phyloP scores from a whole-genome alignment of 2,888 invertebrate genomes.

The Polia nebulosa region DNA sequence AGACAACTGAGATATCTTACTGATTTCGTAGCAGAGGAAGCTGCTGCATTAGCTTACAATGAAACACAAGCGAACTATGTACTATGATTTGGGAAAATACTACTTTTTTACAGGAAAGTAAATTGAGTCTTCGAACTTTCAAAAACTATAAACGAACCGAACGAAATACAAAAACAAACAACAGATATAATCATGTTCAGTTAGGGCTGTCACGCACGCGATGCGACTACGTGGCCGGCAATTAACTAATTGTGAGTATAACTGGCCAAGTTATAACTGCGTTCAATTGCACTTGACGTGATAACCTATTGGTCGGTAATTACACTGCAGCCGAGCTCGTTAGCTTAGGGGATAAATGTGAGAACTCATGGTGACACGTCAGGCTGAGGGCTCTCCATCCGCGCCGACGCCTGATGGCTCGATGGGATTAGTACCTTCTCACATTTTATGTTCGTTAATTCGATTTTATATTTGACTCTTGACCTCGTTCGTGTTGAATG shows the following conservation, averaged over 20 bases:
- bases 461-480: conserved; percentile 58
- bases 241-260: conserved; percentile 77
- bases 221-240: conserved; percentile 47
- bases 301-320: conserved; percentile 66
- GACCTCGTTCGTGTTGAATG: conserved; percentile 50
- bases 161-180: conserved; percentile 39
- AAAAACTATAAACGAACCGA: conserved; percentile 38
- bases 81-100: background rate
- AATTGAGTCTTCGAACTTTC: conserved; percentile 14
- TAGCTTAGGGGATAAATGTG: conserved; percentile 60
- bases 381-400: conserved; percentile 57
- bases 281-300: conserved; percentile 64
- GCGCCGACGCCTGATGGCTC: conserved; percentile 49
- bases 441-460: conserved; percentile 63
- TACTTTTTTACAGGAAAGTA: background rate
- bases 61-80: background rate
- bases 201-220: conserved; percentile 54
- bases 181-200: conserved; percentile 48
- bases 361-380: conserved; percentile 60
- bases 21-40: background rate
- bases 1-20: background rate
- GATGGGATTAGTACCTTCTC: conserved; percentile 62
- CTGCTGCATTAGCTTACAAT: background rate
- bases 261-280: conserved; percentile 62
- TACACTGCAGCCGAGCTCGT: conserved; percentile 56